Evolutionary conservation across 1,140 invertebrate genomes (phyloP), one percentile per base, ranked within the genome.

Genomic region (Cyclina sinensis): DNA sequence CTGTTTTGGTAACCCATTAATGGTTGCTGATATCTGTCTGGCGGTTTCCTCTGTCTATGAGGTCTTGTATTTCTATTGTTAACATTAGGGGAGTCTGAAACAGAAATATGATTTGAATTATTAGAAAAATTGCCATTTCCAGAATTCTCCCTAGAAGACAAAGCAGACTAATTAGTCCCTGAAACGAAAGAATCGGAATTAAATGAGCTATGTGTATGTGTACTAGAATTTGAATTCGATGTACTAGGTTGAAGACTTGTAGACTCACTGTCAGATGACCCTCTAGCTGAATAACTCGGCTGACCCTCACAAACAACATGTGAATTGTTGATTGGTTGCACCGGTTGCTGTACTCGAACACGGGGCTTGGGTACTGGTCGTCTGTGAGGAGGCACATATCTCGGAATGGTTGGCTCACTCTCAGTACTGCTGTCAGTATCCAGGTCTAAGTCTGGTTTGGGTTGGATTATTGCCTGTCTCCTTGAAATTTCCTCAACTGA

Each of bases 251-350:
- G n/a, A n/a, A n/a, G 43, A 46, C 16, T 46, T 16, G 7, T 16
- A 46, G 16, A 16, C 7, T 46, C 16, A 46, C 43, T 46, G 43
- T 9, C 4, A 12, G 54, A 59, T n/a, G 5, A 12, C 5, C 54
- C 24, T 12, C 5, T 59, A 12, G 7, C 43, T 9, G 9, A 12
- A n/a, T 9, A 11, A 11, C 9, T 11, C 9, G 16, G 5, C n/a
- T 59, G 54, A 59, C 54, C 54, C 54, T 59, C 54, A 59, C 54
- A 59, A 59, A 59, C 54, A 59, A 59, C 54, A 59, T 24, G 54
- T 59, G 54, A n/a, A 24, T 59, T 24, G 24, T 59, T 59, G 54
- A 11, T 59, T 59, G 54, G 54, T n/a, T 59, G 54, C 54, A 11
- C 21, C 54, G 54, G 54, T 59, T n/a, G 9, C 54, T 24, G n/a